These are phyloP conservation scores for Zaprionus taronus DNA, from an alignment of 1,140 invertebrate genomes.

Conservation along the genomic window DNA sequence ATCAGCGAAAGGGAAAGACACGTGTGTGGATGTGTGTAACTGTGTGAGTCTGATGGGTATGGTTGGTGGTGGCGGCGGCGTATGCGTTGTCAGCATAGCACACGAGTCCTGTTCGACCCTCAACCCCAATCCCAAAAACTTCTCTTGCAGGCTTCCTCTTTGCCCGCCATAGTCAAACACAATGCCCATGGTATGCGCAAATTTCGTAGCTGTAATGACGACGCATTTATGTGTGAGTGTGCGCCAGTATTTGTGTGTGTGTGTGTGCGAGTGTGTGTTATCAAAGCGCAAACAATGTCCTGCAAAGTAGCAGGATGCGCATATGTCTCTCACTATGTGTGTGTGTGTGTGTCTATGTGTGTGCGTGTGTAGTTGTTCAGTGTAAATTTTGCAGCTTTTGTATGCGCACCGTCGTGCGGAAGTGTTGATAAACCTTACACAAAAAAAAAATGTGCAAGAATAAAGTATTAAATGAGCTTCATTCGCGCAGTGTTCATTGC, in stretches of 20 bases:
- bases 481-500: slow-evolving; percentile 46
- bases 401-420: slow-evolving; percentile 78
- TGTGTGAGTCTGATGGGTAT: not conserved
- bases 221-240: slow-evolving; percentile 44
- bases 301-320: slow-evolving; percentile 78
- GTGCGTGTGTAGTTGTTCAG: slow-evolving; percentile 31
- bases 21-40: not conserved
- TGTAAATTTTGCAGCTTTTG: slow-evolving; percentile 73
- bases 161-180: slow-evolving; percentile 67
- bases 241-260: slow-evolving; percentile 18
- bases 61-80: not conserved
- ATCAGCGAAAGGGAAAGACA: slow-evolving; percentile 3
- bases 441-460: slow-evolving; percentile 18
- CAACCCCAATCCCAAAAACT: not conserved
- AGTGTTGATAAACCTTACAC: slow-evolving; percentile 74
- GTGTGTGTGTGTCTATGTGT: slow-evolving; percentile 52
- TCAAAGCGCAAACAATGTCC: slow-evolving; percentile 80
- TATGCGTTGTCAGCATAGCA: slow-evolving; percentile 51
- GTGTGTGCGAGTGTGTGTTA: slow-evolving; percentile 55
- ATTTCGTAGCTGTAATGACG: slow-evolving; percentile 79
- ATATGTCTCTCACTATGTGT: slow-evolving; percentile 54
- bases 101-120: slow-evolving; percentile 21
- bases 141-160: slow-evolving; percentile 8
- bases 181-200: slow-evolving; percentile 78
- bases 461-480: slow-evolving; percentile 54